Evolutionary conservation across 2,888 invertebrate genomes (phyloP).

Genomic region (Oscheius sp.): DNA sequence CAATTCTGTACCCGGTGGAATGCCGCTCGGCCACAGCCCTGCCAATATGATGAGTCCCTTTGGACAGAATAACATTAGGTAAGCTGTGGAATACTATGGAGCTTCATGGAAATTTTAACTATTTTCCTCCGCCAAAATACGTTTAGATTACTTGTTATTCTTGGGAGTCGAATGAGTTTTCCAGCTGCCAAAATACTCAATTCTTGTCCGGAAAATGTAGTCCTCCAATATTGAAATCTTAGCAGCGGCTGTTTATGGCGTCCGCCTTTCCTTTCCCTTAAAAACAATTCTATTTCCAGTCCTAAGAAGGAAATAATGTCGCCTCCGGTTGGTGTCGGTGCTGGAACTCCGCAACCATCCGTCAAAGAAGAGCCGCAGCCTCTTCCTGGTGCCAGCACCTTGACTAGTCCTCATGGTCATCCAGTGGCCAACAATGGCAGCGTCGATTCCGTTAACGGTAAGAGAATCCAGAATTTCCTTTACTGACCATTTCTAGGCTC

Average conservation of each 20-base stretch:
- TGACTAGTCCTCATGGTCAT: constrained; percentile 13
- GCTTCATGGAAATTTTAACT: not conserved
- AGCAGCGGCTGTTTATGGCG: too few species aligned
- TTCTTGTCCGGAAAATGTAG: too few species aligned
- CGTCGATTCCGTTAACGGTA: constrained; percentile 24
- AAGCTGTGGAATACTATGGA: not conserved
- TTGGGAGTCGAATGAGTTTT: too few species aligned
- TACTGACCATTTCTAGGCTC: constrained; percentile 24
- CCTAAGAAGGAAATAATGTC: constrained; percentile 32
- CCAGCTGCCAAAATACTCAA: too few species aligned
- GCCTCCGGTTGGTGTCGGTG: constrained; percentile 5
- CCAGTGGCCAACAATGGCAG: constrained; percentile 32
- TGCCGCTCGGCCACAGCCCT: constrained; percentile 24
- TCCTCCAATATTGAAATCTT: too few species aligned
- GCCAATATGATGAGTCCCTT: constrained; percentile 32
- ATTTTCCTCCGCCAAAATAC: too few species aligned
- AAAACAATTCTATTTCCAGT: constrained; percentile 27
- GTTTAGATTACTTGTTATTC: too few species aligned
- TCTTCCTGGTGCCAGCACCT: not conserved
- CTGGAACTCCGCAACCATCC: constrained; percentile 24
- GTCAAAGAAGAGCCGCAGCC: constrained; percentile 5
- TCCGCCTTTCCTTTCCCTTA: not conserved
- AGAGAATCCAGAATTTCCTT: not conserved
- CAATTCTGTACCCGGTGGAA: constrained; percentile 24
- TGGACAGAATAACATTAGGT: constrained; percentile 27